Base-by-base conservation (phyloP, 1,140 invertebrate species). In the Heliconius melpomene region DNA sequence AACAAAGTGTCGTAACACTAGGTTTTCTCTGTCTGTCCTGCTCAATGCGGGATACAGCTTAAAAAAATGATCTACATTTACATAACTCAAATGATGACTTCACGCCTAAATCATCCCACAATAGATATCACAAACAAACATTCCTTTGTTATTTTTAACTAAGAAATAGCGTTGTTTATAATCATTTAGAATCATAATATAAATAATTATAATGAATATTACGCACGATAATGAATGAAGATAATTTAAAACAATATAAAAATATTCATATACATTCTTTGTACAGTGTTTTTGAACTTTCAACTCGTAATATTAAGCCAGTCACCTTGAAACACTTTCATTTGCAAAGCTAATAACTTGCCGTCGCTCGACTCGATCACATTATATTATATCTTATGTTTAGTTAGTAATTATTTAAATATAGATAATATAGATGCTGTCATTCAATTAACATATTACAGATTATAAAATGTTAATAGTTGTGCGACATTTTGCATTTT, bases 301-400 rank as follows among this genome's bases (percentile, higher is more conserved):
- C 79, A 72, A 85, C 83, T 79, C 75, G 79, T 71, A 79, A 84
- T 82, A 79, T 79, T 76, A 72, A 78, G 73, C 77, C 71, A 78
- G 38, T 84, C 72, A 74, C 86, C 86, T 87, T 87, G 86, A 83
- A 87, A 86, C 79, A 87, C 82, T 85, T 87, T 87, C 81, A 72
- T 82, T 79, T 74, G 74, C 50, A 29, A 81, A 77, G 73, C 82
- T 76, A 83, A 78, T 82, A 54, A 79, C 76, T 80, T 80, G 70
- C 77, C 60, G 84, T 73, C 72, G 54, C 60, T 66, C 26, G 60
- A 29, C 60, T 66, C 60, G 2, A 66, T 66, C 26, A 7, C 5
- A 66, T 66, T 26, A 66, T 29, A 26, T 36, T 36, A 36, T 66
- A 29, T 66, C 13, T 11, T 66, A 5, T 7, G 18, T 57, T 57